A percentile compares a stretch with the other conserved stretches of the same genome.
phyloP scores from a whole-genome alignment of 1,140 invertebrate genomes.

The Philaenus spumarius region DNA sequence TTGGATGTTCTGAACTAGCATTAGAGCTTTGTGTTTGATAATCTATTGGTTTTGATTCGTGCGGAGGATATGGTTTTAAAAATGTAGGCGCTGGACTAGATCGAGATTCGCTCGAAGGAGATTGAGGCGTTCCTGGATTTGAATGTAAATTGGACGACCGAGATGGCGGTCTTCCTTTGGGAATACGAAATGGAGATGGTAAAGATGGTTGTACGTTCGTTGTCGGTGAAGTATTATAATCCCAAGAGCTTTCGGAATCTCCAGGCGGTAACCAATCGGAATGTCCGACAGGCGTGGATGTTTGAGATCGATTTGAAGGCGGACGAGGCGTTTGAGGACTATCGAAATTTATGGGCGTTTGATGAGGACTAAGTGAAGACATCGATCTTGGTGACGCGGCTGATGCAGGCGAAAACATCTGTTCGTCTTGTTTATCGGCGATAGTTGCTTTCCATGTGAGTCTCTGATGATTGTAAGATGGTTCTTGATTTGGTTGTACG shows the following conservation, averaged over 20 bases:
- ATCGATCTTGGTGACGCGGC: too few species aligned
- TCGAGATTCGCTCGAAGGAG: neutral
- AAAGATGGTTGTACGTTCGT: neutral
- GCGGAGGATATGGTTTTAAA: conserved; percentile 45
- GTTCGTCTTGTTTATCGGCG: too few species aligned
- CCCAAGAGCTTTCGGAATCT: neutral
- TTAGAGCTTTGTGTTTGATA: too few species aligned
- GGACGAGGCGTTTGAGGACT: neutral
- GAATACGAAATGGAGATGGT: conserved; percentile 46
- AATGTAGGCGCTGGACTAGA: conserved; percentile 44
- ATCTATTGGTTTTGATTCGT: too few species aligned
- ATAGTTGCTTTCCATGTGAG: too few species aligned
- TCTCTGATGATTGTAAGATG: too few species aligned
- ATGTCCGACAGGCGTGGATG: too few species aligned
- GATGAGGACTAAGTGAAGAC: too few species aligned
- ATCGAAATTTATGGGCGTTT: too few species aligned
- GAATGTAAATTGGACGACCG: conserved; percentile 36
- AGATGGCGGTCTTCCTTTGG: conserved; percentile 57
- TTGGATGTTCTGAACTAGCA: too few species aligned
- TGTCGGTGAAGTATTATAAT: conserved; percentile 8
- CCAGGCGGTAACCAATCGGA: too few species aligned
- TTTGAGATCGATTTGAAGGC: neutral
- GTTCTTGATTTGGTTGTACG: neutral
- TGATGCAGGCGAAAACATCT: too few species aligned
- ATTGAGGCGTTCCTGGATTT: conserved; percentile 21